These are phyloP conservation scores for Oeneis ivallda DNA, from an alignment of 2,888 invertebrate genomes.

Conservation along the genomic window DNA sequence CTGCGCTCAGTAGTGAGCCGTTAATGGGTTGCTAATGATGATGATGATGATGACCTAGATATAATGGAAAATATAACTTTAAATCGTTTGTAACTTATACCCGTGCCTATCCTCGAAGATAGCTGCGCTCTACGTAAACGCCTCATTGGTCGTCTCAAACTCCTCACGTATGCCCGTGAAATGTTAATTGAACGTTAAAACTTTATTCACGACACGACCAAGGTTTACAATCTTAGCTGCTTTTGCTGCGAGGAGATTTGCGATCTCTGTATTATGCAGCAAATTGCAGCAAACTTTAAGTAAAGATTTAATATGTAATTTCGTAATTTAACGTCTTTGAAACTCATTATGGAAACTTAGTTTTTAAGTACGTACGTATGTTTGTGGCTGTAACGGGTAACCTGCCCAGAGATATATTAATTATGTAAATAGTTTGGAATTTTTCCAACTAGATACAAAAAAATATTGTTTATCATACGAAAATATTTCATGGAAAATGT, in stretches of 20 bases:
- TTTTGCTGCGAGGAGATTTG: too few species aligned
- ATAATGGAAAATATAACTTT: too few species aligned
- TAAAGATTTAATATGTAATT: constrained; percentile 26
- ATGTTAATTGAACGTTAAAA: constrained; percentile 1
- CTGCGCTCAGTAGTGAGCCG: too few species aligned
- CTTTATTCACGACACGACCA: constrained; percentile 2
- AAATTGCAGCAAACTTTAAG: constrained; percentile 6
- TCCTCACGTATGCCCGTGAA: not conserved
- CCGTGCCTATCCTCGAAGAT: too few species aligned
- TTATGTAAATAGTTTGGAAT: not conserved
- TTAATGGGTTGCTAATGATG: too few species aligned
- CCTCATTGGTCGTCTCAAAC: not conserved
- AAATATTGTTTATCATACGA: too few species aligned
- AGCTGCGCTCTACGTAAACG: too few species aligned
- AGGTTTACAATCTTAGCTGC: constrained; percentile 7
- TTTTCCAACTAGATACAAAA: too few species aligned
- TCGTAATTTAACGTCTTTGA: constrained; percentile 18
- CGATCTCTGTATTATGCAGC: constrained; percentile 11
- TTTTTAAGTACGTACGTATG: too few species aligned
- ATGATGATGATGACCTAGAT: too few species aligned
- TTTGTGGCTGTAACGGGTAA: not conserved
- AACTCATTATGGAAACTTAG: constrained; percentile 16
- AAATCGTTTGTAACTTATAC: too few species aligned
- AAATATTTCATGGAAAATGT: too few species aligned
- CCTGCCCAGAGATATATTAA: not conserved